Conservation (phyloP, 2,888 invertebrate species). For the Salpingus planirostris region DNA sequence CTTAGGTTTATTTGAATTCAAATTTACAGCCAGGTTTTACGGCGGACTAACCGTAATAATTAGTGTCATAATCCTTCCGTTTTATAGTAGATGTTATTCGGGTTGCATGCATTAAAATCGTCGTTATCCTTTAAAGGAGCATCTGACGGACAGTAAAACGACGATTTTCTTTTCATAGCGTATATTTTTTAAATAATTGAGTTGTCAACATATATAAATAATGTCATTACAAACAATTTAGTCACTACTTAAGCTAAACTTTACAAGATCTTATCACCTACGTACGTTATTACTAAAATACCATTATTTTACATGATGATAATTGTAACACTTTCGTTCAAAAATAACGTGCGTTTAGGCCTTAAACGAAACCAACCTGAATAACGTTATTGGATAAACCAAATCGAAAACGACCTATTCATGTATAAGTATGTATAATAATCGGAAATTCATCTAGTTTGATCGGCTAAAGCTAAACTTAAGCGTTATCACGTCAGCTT, state of each 20-base stretch:
- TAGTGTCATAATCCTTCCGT: constrained; percentile 1
- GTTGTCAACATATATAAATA: constrained; percentile 21
- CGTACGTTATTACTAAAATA: too few relatives aligned
- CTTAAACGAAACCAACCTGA: constrained; percentile 11
- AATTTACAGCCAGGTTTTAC: constrained; percentile 8
- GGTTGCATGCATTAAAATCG: constrained; percentile 6
- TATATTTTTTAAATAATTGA: constrained; percentile 14
- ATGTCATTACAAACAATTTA: constrained; percentile 19
- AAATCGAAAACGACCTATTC: too few relatives aligned
- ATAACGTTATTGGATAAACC: too few relatives aligned
- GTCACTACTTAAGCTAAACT: constrained; percentile 12
- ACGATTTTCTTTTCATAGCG: constrained; percentile 2
- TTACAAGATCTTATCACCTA: constrained; percentile 11
- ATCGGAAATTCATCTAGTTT: constrained; percentile 7
- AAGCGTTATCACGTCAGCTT: constrained; percentile 30
- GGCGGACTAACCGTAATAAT: constrained; percentile 6
- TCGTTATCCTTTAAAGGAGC: constrained; percentile 2
- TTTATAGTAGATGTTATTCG: constrained; percentile 8
- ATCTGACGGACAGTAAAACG: neutral
- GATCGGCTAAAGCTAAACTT: constrained; percentile 20
- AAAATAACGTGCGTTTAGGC: constrained; percentile 13
- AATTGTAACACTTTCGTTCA: constrained; percentile 5
- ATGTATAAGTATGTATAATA: too few relatives aligned
- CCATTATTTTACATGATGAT: constrained; percentile 11
- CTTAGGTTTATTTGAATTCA: constrained; percentile 4